phyloP scores from a whole-genome alignment of 2,113 vertebrate species.

The Pterocles orientalis region DNA sequence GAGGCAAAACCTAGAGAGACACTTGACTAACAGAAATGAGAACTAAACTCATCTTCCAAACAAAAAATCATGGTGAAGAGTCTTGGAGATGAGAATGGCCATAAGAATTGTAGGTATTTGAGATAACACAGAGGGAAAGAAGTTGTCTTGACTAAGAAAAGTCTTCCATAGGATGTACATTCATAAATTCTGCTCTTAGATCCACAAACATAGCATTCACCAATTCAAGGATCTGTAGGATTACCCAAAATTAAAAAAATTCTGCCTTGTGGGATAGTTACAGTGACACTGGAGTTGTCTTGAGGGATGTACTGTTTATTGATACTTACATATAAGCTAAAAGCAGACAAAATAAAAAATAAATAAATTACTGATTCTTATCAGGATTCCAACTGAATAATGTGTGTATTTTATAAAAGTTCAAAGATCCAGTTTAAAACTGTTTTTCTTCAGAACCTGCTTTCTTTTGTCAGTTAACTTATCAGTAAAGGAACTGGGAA shows the following conservation, averaged over 20 bases:
- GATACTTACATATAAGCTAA: background rate
- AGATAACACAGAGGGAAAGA: background rate
- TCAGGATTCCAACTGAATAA: background rate
- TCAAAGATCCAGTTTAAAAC: background rate
- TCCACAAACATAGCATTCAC: background rate
- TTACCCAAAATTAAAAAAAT: background rate
- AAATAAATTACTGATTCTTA: background rate
- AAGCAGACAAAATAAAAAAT: background rate
- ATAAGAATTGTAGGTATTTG: background rate
- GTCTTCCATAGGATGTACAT: background rate
- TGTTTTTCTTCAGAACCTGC: background rate
- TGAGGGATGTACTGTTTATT: background rate
- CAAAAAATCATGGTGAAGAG: background rate
- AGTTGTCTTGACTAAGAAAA: background rate
- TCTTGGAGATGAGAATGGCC: background rate
- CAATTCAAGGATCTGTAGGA: background rate
- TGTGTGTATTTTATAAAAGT: background rate
- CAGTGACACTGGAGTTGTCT: background rate
- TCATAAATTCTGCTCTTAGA: background rate
- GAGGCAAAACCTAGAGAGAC: background rate
- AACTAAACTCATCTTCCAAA: background rate
- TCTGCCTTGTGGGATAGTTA: background rate
- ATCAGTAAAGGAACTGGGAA: background rate
- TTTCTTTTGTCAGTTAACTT: background rate
- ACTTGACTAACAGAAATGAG: background rate